phyloP scores from a whole-genome alignment of 1,140 invertebrate species.

The Ganaspis sp. region DNA sequence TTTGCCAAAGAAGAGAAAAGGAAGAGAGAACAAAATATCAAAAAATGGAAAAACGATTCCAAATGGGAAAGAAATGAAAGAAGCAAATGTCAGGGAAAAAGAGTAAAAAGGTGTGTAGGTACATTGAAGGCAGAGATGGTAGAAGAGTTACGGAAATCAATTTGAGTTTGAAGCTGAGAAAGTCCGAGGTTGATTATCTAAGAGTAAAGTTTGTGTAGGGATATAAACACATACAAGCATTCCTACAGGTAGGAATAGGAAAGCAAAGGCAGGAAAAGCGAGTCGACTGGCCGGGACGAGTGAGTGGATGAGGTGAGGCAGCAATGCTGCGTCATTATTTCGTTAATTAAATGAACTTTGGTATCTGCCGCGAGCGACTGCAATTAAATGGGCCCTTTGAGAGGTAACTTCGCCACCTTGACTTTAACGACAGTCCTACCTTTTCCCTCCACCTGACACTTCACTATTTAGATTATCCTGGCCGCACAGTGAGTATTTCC shows the following conservation, averaged over 20 bases:
- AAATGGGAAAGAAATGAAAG: not conserved
- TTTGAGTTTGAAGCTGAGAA: not conserved
- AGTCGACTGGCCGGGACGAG: conserved; percentile 43
- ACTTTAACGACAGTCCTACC: conserved; percentile 55
- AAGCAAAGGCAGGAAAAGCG: conserved; percentile 42
- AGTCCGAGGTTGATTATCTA: not conserved
- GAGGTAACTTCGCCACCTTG: conserved; percentile 57
- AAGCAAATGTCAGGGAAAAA: not conserved
- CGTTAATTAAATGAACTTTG: conserved; percentile 67
- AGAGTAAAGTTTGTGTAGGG: not conserved
- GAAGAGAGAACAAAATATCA: too few relatives aligned
- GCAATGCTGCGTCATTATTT: conserved; percentile 54
- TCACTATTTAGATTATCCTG: conserved; percentile 57
- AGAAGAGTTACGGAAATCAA: not conserved
- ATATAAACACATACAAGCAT: conserved; percentile 20
- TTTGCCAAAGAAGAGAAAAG: too few relatives aligned
- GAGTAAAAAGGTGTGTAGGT: too few relatives aligned
- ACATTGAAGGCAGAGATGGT: too few relatives aligned
- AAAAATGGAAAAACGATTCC: too few relatives aligned
- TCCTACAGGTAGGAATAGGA: conserved; percentile 42
- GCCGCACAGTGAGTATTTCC: conserved; percentile 39
- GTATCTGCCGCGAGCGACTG: conserved; percentile 55
- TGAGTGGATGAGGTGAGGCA: conserved; percentile 43
- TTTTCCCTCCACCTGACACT: conserved; percentile 37
- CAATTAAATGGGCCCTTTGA: conserved; percentile 64